phyloP scores from a whole-genome alignment of 2,113 vertebrate genomes.

The Leptobrachium ailaonicum region DNA sequence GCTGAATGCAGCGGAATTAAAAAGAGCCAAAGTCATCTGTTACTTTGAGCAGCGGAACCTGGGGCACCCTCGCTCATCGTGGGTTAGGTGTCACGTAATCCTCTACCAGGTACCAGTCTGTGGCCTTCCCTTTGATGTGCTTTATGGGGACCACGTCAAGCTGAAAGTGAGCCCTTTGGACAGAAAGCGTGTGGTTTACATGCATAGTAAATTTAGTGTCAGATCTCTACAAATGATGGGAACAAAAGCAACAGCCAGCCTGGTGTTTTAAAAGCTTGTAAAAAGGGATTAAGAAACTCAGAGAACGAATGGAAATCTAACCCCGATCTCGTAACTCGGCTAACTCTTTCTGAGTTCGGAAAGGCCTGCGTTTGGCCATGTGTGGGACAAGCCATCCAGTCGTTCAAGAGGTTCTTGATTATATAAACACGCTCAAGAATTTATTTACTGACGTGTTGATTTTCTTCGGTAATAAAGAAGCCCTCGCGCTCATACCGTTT shows the following conservation, averaged over 20 bases:
- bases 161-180: neutral
- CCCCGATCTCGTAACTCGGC: neutral
- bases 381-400: no score
- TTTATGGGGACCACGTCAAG: neutral
- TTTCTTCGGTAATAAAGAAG: no score
- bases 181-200: conserved; percentile 1
- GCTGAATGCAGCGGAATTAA: neutral
- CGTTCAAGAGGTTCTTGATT: no score
- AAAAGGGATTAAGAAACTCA: neutral
- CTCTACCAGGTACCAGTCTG: neutral
- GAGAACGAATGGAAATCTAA: conserved; percentile 1
- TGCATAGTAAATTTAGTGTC: conserved; percentile 10
- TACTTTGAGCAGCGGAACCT: neutral
- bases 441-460: no score
- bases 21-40: conserved; percentile 1
- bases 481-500: no score
- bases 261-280: neutral
- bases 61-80: neutral
- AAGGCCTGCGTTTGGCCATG: no score
- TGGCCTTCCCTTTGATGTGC: neutral
- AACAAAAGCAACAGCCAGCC: conserved; percentile 20
- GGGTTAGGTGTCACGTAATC: neutral
- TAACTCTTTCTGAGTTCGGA: neutral
- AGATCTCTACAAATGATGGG: neutral
- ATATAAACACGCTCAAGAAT: no score